phyloP scores from a whole-genome alignment of 1,140 invertebrate species.

The Ceratina australensis region DNA sequence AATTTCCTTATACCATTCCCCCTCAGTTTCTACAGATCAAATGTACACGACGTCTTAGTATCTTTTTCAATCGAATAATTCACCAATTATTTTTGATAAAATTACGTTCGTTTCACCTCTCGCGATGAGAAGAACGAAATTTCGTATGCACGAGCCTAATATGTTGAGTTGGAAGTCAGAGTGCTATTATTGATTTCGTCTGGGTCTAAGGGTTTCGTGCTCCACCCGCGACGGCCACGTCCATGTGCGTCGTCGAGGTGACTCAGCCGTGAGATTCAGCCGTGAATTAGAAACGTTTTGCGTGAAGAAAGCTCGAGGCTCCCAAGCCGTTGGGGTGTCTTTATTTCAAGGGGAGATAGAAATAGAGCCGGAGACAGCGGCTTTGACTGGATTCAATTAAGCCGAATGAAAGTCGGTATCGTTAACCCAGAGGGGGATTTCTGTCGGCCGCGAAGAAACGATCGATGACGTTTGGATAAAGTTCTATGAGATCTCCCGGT shows the following conservation, averaged over 20 bases:
- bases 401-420: background rate
- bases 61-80: too few species aligned
- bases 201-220: conserved; percentile 52
- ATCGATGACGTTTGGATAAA: background rate
- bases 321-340: background rate
- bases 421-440: background rate
- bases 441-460: background rate
- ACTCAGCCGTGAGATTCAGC: conserved; percentile 35
- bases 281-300: conserved; percentile 25
- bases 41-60: too few species aligned
- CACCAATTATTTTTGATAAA: too few species aligned
- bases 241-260: background rate
- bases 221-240: conserved; percentile 21
- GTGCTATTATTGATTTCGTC: conserved; percentile 67
- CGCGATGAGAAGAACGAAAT: too few species aligned
- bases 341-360: background rate
- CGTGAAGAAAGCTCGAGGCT: background rate
- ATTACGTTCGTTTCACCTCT: too few species aligned
- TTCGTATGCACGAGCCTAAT: too few species aligned
- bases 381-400: background rate
- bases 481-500: background rate
- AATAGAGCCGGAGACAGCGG: background rate
- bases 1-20: conserved; percentile 12
- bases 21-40: too few species aligned
- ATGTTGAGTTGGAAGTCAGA: too few species aligned